Evolutionary conservation across 2,888 invertebrate genomes (phyloP).

Genomic region (Amiota mariae): DNA sequence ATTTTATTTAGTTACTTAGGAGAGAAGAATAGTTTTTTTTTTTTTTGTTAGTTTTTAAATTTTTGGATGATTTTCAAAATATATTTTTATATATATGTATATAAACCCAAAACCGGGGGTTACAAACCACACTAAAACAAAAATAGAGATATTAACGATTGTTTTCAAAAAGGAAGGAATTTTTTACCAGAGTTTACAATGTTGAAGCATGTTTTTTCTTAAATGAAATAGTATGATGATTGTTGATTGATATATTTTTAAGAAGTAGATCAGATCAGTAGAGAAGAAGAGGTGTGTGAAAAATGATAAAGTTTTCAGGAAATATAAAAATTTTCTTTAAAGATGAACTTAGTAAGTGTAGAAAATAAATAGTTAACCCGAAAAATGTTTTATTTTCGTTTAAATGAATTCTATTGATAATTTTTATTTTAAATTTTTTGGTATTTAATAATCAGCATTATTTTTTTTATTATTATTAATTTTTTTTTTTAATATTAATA

Average conservation of each 20-base stretch:
- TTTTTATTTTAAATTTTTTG: constrained; percentile 33
- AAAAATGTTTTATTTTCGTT: constrained; percentile 74
- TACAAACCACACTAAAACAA: not conserved
- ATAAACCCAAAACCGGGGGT: constrained; percentile 47
- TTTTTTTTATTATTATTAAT: too few relatives aligned
- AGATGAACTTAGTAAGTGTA: constrained; percentile 34
- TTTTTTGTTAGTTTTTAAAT: constrained; percentile 34
- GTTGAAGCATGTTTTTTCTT: constrained; percentile 8
- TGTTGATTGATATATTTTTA: not conserved
- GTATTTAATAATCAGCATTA: not conserved
- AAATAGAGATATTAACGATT: not conserved
- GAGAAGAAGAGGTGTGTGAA: constrained; percentile 28
- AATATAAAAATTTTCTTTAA: constrained; percentile 11
- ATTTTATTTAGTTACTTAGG: constrained; percentile 34
- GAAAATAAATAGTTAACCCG: constrained; percentile 60
- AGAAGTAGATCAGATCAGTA: too few relatives aligned
- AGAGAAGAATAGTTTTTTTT: constrained; percentile 44
- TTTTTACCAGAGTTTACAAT: constrained; percentile 4
- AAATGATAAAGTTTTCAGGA: constrained; percentile 37
- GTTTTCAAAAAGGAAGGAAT: constrained; percentile 34
- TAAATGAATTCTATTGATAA: constrained; percentile 29
- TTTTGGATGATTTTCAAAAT: constrained; percentile 19
- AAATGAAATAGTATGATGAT: constrained; percentile 12
- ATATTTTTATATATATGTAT: not conserved
- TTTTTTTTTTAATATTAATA: constrained; percentile 56